These are phyloP conservation scores for Sinotaia quadrata DNA, from an alignment of 2,888 invertebrate genomes.

Conservation along the genomic window DNA sequence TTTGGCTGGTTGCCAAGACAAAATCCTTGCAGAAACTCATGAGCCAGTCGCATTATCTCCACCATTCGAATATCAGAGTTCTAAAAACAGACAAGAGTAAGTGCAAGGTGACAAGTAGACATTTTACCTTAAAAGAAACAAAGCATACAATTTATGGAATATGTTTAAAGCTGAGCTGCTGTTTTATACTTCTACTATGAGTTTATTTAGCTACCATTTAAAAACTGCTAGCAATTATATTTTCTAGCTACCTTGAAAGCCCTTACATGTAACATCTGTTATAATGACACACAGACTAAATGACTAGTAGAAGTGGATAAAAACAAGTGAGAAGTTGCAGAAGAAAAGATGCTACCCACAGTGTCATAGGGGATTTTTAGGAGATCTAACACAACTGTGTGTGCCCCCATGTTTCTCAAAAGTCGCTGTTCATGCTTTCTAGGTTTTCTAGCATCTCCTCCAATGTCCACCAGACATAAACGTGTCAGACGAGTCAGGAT, in stretches of 20 bases:
- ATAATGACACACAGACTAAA: not conserved
- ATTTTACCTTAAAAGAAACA: no score
- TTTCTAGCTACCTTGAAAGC: not conserved
- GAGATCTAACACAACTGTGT: slow-evolving; percentile 94
- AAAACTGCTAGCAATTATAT: no score
- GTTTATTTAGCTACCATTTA: no score
- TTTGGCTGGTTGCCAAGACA: slow-evolving; percentile 97
- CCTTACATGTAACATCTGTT: not conserved
- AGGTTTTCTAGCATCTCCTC: slow-evolving; percentile 75
- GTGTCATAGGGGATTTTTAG: slow-evolving; percentile 96
- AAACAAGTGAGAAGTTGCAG: not conserved
- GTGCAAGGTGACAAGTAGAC: no score
- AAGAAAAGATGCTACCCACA: slow-evolving; percentile 49
- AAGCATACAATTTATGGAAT: no score
- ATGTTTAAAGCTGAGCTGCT: no score
- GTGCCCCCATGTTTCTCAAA: slow-evolving; percentile 95
- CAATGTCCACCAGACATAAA: slow-evolving; percentile 81
- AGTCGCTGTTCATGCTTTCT: slow-evolving; percentile 95
- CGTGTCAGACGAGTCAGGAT: slow-evolving; percentile 94
- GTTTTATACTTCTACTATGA: no score
- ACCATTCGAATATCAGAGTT: slow-evolving; percentile 96
- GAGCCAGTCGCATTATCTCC: slow-evolving; percentile 93
- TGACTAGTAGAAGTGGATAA: not conserved
- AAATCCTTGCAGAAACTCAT: slow-evolving; percentile 97
- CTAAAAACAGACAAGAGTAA: slow-evolving; percentile 27